Base-by-base conservation (phyloP, 2,113 vertebrate genomes). In the Misgurnus mizolepis region DNA sequence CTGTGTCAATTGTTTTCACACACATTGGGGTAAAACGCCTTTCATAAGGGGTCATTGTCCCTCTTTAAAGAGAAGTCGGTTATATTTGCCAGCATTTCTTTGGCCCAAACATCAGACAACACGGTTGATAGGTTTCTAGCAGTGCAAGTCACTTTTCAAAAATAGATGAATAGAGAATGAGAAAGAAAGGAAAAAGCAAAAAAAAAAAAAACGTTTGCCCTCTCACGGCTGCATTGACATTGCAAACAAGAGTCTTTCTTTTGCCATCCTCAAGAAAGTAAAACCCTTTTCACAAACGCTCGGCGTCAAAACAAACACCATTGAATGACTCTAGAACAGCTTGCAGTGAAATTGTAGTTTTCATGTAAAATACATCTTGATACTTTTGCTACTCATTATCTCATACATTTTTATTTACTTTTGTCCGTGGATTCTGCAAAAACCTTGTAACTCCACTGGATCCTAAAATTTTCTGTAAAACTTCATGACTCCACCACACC, bases 21-120 rank as follows among this genome's bases (percentile, higher is more conserved):
- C 40, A 73, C 68, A 73, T n/a, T 72, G 7, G 0, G 11, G 58
- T 73, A 49, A 84, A 81, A 86, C 85, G 86, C 47, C 70, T 83
- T 86, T 88, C 47, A 4, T 10, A 91, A 88, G 89, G 91, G 91
- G 88, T 91, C 89, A 91, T 88, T 89, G 89, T 90, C 89, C 80
- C 78, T 83, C 88, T 88, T 92, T 88, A 92, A 90, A 91, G 53
- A 40, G 11, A 8, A 45, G 74, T 76, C 47, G 17, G 83, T 80
- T 90, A 88, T 88, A 89, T 76, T 47, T 87, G 80, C 67, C 55
- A 18, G 43, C 70, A 87, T 92, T 93, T 89, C 91, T 76, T 76
- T 85, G 27, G 61, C 73, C 4, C 56, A 70, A 6, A 11, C 18
- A 70, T 18, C 6, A 67, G 50, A 62, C 53, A 68, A 34, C 34